phyloP scores from a whole-genome alignment of 2,888 invertebrate genomes.

The Eristalinus aeneus region DNA sequence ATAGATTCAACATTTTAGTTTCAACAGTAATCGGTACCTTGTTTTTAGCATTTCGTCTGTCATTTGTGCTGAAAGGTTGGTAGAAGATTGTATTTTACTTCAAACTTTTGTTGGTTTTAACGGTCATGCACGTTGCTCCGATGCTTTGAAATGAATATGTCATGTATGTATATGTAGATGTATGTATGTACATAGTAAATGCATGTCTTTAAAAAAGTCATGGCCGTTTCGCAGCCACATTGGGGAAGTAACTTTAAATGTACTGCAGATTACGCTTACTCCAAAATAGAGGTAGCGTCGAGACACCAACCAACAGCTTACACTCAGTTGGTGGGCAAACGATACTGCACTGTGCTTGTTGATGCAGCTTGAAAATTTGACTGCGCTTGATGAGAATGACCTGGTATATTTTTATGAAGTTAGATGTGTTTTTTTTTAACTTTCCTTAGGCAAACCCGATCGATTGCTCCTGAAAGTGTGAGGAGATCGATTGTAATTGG shows the following conservation, averaged over 20 bases:
- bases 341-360: slow-evolving; percentile 22
- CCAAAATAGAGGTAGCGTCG: background rate
- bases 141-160: too few species aligned
- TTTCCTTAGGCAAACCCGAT: slow-evolving; percentile 11
- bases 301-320: slow-evolving; percentile 4
- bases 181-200: background rate
- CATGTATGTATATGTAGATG: too few species aligned
- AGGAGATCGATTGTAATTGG: slow-evolving; percentile 28
- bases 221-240: slow-evolving; percentile 49
- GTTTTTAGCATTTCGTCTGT: background rate
- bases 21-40: slow-evolving; percentile 44
- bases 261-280: background rate
- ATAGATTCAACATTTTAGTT: slow-evolving; percentile 17
- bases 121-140: background rate
- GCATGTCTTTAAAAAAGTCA: slow-evolving; percentile 12
- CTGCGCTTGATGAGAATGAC: slow-evolving; percentile 41
- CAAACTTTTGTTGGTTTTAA: slow-evolving; percentile 56
- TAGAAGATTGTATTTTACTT: slow-evolving; percentile 28
- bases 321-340: slow-evolving; percentile 28
- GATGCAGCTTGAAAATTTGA: slow-evolving; percentile 46
- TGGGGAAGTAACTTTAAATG: slow-evolving; percentile 61
- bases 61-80: too few species aligned
- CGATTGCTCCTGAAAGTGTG: slow-evolving; percentile 16
- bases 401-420: slow-evolving; percentile 39
- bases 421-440: background rate